Evolutionary conservation across 1,140 invertebrate species (phyloP), one percentile per base, ranked within the genome.

Genomic region (Heliconius eleuchia): DNA sequence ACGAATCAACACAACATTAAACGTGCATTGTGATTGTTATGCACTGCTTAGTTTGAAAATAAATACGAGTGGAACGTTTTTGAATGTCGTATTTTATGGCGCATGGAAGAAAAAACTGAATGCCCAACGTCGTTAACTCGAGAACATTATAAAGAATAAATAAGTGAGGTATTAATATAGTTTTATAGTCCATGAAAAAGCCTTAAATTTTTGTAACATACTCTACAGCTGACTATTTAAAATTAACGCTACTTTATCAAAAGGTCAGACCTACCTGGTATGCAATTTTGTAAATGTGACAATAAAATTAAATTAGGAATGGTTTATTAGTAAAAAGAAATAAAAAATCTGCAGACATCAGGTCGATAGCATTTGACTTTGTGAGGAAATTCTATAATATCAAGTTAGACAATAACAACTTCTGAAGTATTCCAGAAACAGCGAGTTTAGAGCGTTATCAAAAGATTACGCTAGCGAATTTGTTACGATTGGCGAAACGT

Each of bases 131-230:
- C 90, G 90, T 92, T 93, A 93, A 93, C 88, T 92, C 88, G 91
- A 91, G 91, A 92, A 92, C 90, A 93, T 93, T 93, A 92, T 90
- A 90, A 88, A 83, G 87, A 91, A 93, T 93, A 92, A 92, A 92
- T 92, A 92, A 90, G 84, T 90, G 86, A 87, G 85, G 88, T 91
- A 92, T 91, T 92, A 92, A 92, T 92, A 89, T 83, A 84, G 85
- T 86, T 91, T 92, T 92, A 92, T 91, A 92, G 87, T 87, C 86
- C 91, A 88, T 92, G 91, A 92, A 92, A 91, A 83, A 90, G 84
- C 84, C 81, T 86, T 87, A 66, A 66, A 66, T 66, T 30, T 66
- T 23, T 27, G 60, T 66, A 66, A 27, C 60, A 66, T 23, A 57
- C 60, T 30, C 27, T 3, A 66, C n/a, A 57, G 55, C 55, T 57